These are phyloP conservation scores for Drosophila histrio DNA, from an alignment of 2,888 invertebrate species.

Conservation along the genomic window DNA sequence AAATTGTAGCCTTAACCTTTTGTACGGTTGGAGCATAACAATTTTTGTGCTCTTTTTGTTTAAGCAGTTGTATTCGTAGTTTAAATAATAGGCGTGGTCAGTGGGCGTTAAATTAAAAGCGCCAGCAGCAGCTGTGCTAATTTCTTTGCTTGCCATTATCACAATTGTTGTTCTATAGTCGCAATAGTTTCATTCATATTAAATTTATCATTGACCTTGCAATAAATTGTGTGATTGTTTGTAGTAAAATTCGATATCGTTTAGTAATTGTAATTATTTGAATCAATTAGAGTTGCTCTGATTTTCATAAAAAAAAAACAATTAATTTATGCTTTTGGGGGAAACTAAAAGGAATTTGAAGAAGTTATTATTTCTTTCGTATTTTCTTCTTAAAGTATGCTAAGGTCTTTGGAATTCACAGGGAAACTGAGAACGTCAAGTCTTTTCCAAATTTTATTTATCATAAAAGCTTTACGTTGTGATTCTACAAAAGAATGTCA, in stretches of 20 bases:
- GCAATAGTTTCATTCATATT: neutral
- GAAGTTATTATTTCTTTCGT: neutral
- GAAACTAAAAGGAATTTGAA: neutral
- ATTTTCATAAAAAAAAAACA: neutral
- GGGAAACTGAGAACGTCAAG: neutral
- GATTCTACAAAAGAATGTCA: slow-evolving; percentile 26
- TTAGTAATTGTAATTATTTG: too few species aligned
- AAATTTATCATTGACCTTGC: neutral
- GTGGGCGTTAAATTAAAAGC: slow-evolving; percentile 61
- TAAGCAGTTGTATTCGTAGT: slow-evolving; percentile 13
- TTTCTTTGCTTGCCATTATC: slow-evolving; percentile 30
- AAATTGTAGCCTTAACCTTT: slow-evolving; percentile 9
- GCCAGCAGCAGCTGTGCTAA: slow-evolving; percentile 47
- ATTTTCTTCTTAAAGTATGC: neutral
- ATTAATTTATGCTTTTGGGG: neutral
- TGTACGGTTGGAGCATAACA: neutral
- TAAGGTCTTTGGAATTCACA: neutral
- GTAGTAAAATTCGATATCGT: neutral
- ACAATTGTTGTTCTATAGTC: neutral
- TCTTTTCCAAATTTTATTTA: neutral
- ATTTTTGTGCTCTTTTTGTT: slow-evolving; percentile 4
- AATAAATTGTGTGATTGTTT: neutral
- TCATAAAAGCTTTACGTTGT: neutral
- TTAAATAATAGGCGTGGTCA: slow-evolving; percentile 35
- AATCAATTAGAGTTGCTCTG: neutral